A percentile compares a stretch with the other conserved stretches of the same genome.
Conservation (phyloP, 1,140 invertebrate species). For the Leptinotarsa undecemlineata region DNA sequence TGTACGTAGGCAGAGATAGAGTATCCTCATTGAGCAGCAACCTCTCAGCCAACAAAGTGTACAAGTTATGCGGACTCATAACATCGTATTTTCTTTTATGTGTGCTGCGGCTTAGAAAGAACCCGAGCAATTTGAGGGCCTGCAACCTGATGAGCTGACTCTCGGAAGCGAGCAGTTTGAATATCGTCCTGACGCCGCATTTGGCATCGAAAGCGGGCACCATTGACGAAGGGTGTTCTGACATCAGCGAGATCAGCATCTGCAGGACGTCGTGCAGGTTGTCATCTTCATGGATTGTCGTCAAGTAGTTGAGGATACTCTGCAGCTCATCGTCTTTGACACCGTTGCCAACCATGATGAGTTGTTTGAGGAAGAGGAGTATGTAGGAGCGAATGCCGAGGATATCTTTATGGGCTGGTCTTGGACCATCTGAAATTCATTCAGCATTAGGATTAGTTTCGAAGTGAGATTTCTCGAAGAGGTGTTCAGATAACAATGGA, state of each 20-base stretch:
- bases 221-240: conserved; percentile 97
- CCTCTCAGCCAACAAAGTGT: conserved; percentile 92
- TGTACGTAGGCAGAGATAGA: conserved; percentile 92
- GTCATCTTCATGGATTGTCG: conserved; percentile 98
- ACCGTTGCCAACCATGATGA: conserved; percentile 95
- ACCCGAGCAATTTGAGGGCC: conserved; percentile 92
- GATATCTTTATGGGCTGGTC: conserved; percentile 92
- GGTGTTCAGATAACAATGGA: too few species aligned
- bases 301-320: conserved; percentile 96
- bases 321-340: conserved; percentile 98
- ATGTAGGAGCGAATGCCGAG: conserved; percentile 93
- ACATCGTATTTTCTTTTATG: conserved; percentile 98
- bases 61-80: conserved; percentile 97
- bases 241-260: conserved; percentile 95
- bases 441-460: too few species aligned
- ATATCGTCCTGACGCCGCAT: conserved; percentile 93
- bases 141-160: conserved; percentile 95
- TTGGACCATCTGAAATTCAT: conserved; percentile 78
- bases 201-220: conserved; percentile 98
- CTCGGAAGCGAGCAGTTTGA: conserved; percentile 93
- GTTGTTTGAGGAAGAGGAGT: conserved; percentile 91
- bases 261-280: conserved; percentile 97
- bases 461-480: too few species aligned
- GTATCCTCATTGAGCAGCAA: conserved; percentile 87
- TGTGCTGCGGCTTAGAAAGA: conserved; percentile 92